Percentiles rank a stretch among this genome's conserved stretches.
phyloP scores from a whole-genome alignment of 2,797 vertebrate genomes.

The Eulemur rubriventer region DNA sequence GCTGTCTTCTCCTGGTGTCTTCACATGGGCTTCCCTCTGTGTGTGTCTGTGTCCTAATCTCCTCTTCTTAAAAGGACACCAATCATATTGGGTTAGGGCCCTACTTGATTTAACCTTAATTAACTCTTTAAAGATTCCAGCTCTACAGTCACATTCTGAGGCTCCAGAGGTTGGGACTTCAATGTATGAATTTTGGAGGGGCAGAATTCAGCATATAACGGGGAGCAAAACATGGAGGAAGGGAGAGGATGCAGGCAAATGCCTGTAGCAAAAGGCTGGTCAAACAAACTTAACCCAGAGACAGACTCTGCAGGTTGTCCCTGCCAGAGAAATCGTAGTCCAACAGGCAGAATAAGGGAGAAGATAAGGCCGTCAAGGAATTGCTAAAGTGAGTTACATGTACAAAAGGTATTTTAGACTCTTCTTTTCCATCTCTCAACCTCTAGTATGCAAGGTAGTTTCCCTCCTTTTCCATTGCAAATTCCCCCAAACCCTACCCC shows the following conservation, averaged over 20 bases:
- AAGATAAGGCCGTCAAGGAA: not conserved
- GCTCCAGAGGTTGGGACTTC: not conserved
- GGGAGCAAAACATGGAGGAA: too few relatives aligned
- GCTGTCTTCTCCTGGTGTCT: not conserved
- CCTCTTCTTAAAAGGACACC: not conserved
- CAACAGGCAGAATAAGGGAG: not conserved
- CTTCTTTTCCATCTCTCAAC: not conserved
- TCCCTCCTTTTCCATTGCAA: not conserved
- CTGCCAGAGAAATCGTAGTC: not conserved
- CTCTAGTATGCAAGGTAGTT: not conserved
- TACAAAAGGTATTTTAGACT: not conserved
- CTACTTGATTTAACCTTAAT: not conserved
- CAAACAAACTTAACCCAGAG: not conserved
- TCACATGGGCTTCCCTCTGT: not conserved
- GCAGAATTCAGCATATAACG: not conserved
- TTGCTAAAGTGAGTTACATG: not conserved
- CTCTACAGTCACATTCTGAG: not conserved
- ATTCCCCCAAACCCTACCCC: not conserved
- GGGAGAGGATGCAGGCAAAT: not conserved
- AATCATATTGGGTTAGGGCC: not conserved
- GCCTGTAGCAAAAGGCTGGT: not conserved
- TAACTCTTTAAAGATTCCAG: not conserved
- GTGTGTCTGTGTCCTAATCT: not conserved
- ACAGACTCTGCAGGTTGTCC: not conserved
- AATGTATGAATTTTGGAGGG: not conserved